These are phyloP conservation scores for Calephelis nemesis DNA, from an alignment of 1,140 invertebrate genomes.

Conservation along the genomic window DNA sequence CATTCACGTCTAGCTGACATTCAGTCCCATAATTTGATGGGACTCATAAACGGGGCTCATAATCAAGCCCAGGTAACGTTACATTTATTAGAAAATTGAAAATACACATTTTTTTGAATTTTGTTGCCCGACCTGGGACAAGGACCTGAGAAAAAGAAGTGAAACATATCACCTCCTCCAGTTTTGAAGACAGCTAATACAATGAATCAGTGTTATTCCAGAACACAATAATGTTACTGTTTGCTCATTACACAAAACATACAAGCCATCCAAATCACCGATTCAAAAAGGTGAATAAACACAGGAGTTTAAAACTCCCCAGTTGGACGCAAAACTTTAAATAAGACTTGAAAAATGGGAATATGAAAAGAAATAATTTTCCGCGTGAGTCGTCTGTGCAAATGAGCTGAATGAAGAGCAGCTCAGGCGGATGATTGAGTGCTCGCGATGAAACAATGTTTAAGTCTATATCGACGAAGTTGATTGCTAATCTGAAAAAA, in stretches of 20 bases:
- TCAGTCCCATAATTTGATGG: too few species aligned
- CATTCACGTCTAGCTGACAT: too few species aligned
- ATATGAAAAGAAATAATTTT: slow-evolving; percentile 81
- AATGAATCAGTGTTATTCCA: background rate
- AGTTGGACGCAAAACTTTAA: slow-evolving; percentile 63
- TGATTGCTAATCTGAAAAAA: slow-evolving; percentile 37
- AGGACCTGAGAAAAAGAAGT: too few species aligned
- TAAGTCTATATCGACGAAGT: slow-evolving; percentile 41
- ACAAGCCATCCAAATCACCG: slow-evolving; percentile 39
- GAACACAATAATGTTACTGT: background rate
- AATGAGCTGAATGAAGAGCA: slow-evolving; percentile 76
- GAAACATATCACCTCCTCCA: too few species aligned
- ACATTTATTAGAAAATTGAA: too few species aligned
- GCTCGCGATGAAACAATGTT: slow-evolving; percentile 64
- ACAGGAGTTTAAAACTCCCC: slow-evolving; percentile 54
- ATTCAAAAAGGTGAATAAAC: slow-evolving; percentile 55
- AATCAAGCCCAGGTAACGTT: too few species aligned
- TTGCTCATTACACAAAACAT: slow-evolving; percentile 42
- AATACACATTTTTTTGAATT: too few species aligned
- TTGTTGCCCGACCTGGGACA: too few species aligned
- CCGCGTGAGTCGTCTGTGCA: slow-evolving; percentile 77
- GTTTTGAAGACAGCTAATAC: too few species aligned
- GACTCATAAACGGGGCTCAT: too few species aligned
- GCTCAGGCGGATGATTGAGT: slow-evolving; percentile 79
- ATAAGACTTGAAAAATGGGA: slow-evolving; percentile 75